Base-by-base conservation (phyloP, 2,113 vertebrate genomes). In the Elgaria multicarinata region DNA sequence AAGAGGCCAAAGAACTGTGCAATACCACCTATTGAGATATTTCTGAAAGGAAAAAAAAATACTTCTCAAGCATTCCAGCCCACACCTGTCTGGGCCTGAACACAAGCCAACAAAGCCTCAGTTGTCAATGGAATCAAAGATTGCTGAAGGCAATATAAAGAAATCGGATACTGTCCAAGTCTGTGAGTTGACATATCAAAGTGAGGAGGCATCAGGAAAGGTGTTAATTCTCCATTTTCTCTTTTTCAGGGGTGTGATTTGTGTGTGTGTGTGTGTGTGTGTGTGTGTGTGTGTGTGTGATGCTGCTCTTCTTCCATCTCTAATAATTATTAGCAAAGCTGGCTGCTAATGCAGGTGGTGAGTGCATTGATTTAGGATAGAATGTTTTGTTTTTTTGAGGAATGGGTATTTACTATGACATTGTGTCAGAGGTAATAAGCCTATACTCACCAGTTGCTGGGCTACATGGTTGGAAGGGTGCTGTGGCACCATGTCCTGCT, bases 291-390 rank as follows among this genome's bases (percentile, higher is more conserved):
- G n/a, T n/a, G n/a, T 88, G 90, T 83, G 22, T 86, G 90, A 55
- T 81, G 24, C 3, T 22, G 87, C 24, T 5, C 85, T 93, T 69
- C 58, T 13, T n/a, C 31, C 42, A 88, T 93, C 76, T 90, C 5
- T 12, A 53, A 72, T 85, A 85, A 72, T 46, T 72, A 72, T 46
- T 72, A 72, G 69, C 24, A 95, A 79, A 94, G 90, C 92, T n/a
- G 79, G 76, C 89, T 95, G 91, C 92, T 94, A 94, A 46, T 91
- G 92, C 87, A 92, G 90, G 86, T 92, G 92, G 91, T 92, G 87
- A 92, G 91, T 92, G 87, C 67, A 86, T 66, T 87, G 84, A 55
- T 67, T 95, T 91, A 85, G 74, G 83, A 93, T 93, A 92, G 91
- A 93, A 85, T 94, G 90, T 93, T 92, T 86, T 83, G 77, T 42